Evolutionary conservation across 2,888 invertebrate species (phyloP), one percentile per base, ranked within the genome.

Genomic region (Drosophila mimetica): DNA sequence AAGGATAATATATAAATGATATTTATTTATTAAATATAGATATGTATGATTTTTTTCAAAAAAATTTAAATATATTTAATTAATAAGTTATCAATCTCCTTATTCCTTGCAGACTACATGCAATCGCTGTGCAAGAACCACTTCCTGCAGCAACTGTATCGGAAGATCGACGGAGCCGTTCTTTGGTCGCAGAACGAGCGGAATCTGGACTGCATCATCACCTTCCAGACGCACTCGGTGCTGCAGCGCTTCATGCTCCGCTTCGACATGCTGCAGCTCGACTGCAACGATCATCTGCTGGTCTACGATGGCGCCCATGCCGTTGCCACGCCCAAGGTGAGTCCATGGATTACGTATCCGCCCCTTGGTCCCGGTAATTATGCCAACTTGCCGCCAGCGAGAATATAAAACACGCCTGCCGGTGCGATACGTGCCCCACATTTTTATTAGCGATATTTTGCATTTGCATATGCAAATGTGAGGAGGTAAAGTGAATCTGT

Each of bases 181-280:
- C 93, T 98, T 59, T 96, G 95, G 93, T 97, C 97, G 22, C 95
- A 96, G 91, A 97, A 97, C 92, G 97, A 98, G 92, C 93, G 96
- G 77, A 96, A 97, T 92, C 93, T 97, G 89, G 96, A 97, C 93
- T 98, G 98, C 93, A 95, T 96, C 87, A 96, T 97, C 91, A 98
- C 97, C 60, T 98, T 97, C 93, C 97, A 97, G 93, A 98, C 98
- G 80, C 97, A 97, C 93, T 97, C 97, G 91, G 97, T 98, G 88
- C 93, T 97, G 89, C 98, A 98, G 93, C 94, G 97, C 86, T 98
- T 98, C 92, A 97, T 98, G 97, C 94, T 98, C 89, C 95, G 97
- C 89, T 98, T 98, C 92, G 97, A 98, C 91, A 94, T 96, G 92
- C 94, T 98, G 86, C 96, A 97, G 92, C 93, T 98, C 74, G 98